Evolutionary conservation across 1,140 invertebrate species (phyloP).

Genomic region (Battus philenor): DNA sequence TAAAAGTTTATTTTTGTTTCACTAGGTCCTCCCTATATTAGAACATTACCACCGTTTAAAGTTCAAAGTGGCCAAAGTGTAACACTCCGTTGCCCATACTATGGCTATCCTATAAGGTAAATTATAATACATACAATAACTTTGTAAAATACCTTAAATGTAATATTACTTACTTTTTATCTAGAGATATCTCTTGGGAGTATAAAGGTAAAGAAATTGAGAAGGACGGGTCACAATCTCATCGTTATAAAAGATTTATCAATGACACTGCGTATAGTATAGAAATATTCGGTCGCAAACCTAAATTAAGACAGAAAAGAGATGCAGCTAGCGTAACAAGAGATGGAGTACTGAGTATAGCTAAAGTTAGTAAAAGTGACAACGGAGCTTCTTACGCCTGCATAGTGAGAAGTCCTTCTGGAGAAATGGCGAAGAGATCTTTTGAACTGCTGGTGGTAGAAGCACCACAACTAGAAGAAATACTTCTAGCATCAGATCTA

Average conservation of each 20-base stretch:
- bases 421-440: conserved; percentile 83
- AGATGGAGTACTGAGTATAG: conserved; percentile 80
- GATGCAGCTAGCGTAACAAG: conserved; percentile 38
- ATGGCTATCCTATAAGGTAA: conserved; percentile 87
- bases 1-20: conserved; percentile 3
- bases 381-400: conserved; percentile 88
- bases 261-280: conserved; percentile 45
- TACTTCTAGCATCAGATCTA: conserved; percentile 77
- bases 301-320: conserved; percentile 65
- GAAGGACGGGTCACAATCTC: conserved; percentile 41
- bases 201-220: conserved; percentile 66
- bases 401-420: conserved; percentile 85
- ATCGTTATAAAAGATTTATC: conserved; percentile 48
- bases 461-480: conserved; percentile 81
- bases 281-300: conserved; percentile 68
- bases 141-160: too few relatives aligned
- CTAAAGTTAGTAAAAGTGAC: conserved; percentile 82
- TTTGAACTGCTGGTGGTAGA: conserved; percentile 83
- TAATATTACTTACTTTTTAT: conserved; percentile 16
- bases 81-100: conserved; percentile 89
- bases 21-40: conserved; percentile 88
- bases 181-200: conserved; percentile 72
- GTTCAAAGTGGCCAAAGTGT: conserved; percentile 87
- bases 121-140: too few relatives aligned
- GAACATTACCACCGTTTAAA: conserved; percentile 87